These are phyloP conservation scores for Sepioteuthis lessoniana DNA, from an alignment of 2,888 invertebrate species.

Conservation along the genomic window DNA sequence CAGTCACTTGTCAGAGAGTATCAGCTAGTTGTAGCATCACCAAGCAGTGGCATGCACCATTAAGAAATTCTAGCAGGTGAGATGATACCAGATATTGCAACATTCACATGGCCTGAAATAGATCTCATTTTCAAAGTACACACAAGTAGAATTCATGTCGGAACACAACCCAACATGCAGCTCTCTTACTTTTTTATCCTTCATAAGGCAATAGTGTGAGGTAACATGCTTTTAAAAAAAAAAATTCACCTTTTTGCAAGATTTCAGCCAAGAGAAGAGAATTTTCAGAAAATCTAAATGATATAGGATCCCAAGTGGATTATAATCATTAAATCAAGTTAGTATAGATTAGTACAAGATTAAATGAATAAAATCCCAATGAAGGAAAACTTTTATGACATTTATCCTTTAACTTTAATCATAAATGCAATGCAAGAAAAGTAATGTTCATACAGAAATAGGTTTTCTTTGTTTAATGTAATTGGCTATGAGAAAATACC, in stretches of 20 bases:
- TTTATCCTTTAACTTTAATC: neutral
- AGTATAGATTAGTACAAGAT: neutral
- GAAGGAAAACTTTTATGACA: neutral
- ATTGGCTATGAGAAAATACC: no score
- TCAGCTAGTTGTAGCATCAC: neutral
- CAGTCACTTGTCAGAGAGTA: neutral
- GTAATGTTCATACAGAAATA: no score
- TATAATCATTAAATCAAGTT: neutral
- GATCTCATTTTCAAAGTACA: neutral
- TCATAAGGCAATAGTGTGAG: neutral
- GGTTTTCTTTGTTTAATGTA: no score
- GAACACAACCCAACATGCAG: slow-evolving; percentile 20
- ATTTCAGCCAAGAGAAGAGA: neutral
- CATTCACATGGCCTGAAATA: slow-evolving; percentile 33
- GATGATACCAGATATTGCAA: neutral
- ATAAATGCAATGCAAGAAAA: neutral
- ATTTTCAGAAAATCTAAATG: neutral
- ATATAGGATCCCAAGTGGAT: neutral
- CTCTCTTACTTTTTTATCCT: neutral
- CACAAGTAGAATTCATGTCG: neutral
- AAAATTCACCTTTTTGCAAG: neutral
- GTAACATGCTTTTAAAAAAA: neutral
- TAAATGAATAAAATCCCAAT: neutral
- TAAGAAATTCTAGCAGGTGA: slow-evolving; percentile 11
- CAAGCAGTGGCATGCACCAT: neutral